These are phyloP conservation scores for Pseudococcus longispinus DNA, from an alignment of 2,888 invertebrate species.

Conservation along the genomic window DNA sequence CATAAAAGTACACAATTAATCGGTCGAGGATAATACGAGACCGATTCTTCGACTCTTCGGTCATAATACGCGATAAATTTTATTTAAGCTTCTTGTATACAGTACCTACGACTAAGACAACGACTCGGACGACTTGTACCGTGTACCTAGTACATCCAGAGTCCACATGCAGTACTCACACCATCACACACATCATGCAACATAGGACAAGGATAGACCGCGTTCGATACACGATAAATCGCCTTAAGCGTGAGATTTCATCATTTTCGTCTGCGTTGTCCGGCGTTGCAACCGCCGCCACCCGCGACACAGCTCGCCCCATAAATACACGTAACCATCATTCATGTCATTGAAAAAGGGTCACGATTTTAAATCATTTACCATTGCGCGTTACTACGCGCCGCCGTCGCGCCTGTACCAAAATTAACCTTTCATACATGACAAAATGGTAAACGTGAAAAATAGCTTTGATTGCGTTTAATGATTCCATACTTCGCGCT, in stretches of 20 bases:
- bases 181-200: background rate
- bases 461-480: slow-evolving; percentile 39
- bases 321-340: slow-evolving; percentile 10
- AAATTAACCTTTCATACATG: slow-evolving; percentile 34
- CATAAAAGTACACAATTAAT: slow-evolving; percentile 34
- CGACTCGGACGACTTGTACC: background rate
- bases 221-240: slow-evolving; percentile 18
- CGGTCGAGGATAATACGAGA: background rate
- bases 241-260: slow-evolving; percentile 34
- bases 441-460: slow-evolving; percentile 32
- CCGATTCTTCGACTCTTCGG: background rate
- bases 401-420: background rate
- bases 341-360: slow-evolving; percentile 34
- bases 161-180: background rate
- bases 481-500: background rate
- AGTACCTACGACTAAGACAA: background rate
- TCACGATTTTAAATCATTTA: slow-evolving; percentile 34
- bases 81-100: slow-evolving; percentile 14
- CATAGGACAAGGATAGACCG: background rate
- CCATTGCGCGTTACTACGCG: background rate
- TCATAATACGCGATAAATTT: slow-evolving; percentile 39
- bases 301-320: background rate
- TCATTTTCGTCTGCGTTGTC: background rate
- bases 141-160: too few species aligned
- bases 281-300: background rate